Conservation (phyloP, 1,140 invertebrate genomes). For the Onthophagus taurus region DNA sequence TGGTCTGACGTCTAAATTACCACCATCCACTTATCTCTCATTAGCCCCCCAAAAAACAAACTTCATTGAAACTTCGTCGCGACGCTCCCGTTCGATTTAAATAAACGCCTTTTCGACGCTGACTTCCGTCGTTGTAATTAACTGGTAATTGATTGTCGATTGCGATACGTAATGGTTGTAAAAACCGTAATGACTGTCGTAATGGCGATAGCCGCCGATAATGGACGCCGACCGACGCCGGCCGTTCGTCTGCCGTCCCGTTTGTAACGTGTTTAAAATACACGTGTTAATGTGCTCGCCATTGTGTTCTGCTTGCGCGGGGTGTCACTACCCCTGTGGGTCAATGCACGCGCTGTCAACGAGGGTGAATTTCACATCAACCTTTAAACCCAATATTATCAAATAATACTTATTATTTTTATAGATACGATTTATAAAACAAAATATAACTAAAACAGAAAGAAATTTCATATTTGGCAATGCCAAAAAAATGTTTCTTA, state of each 20-base stretch:
- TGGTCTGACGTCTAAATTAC: background rate
- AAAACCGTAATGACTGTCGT: slow-evolving; percentile 4
- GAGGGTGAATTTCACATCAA: too few species aligned
- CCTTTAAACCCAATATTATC: too few species aligned
- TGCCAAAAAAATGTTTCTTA: too few species aligned
- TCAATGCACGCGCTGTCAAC: too few species aligned
- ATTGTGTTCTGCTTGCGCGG: slow-evolving; percentile 6
- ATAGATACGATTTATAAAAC: too few species aligned
- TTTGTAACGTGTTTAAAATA: slow-evolving; percentile 12
- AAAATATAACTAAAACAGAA: too few species aligned
- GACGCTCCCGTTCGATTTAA: background rate
- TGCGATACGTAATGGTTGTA: slow-evolving; percentile 9
- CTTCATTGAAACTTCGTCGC: slow-evolving; percentile 2
- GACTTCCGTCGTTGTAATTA: slow-evolving; percentile 4
- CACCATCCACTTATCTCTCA: background rate
- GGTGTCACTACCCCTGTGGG: background rate
- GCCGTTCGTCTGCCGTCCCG: background rate
- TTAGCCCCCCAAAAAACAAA: background rate
- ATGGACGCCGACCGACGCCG: slow-evolving; percentile 6
- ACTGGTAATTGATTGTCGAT: slow-evolving; percentile 12
- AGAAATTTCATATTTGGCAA: too few species aligned
- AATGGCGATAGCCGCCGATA: slow-evolving; percentile 8
- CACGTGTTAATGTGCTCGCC: slow-evolving; percentile 10
- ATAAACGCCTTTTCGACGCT: background rate
- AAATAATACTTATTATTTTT: too few species aligned